phyloP scores from a whole-genome alignment of 2,888 invertebrate species.

The Pseudeuparius sepicola region DNA sequence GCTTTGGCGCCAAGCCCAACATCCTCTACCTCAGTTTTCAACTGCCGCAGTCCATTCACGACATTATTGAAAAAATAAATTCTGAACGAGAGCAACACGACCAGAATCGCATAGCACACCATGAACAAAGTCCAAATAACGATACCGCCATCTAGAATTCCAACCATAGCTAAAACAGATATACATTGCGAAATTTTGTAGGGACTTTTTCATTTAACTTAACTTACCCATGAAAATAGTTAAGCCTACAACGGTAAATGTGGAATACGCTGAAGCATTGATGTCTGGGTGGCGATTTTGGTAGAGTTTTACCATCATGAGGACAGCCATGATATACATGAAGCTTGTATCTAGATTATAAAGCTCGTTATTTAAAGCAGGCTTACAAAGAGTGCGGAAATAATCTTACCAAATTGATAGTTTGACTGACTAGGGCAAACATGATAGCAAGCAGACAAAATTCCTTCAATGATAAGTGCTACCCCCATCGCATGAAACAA shows the following conservation, averaged over 20 bases:
- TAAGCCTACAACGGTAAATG: slow-evolving; percentile 63
- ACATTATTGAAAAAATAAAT: slow-evolving; percentile 36
- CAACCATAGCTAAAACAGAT: slow-evolving; percentile 49
- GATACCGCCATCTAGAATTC: slow-evolving; percentile 53
- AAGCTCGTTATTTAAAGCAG: neutral
- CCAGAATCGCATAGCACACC: slow-evolving; percentile 52
- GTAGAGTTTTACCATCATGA: slow-evolving; percentile 79
- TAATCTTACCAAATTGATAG: slow-evolving; percentile 74
- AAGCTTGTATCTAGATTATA: slow-evolving; percentile 71
- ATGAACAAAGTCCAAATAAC: slow-evolving; percentile 66
- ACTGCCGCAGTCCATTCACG: slow-evolving; percentile 51
- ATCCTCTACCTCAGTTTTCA: slow-evolving; percentile 40
- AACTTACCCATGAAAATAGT: slow-evolving; percentile 58
- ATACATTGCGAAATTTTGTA: slow-evolving; percentile 6
- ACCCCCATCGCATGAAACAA: slow-evolving; percentile 80
- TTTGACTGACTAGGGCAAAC: slow-evolving; percentile 83
- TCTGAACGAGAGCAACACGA: slow-evolving; percentile 38
- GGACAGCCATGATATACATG: slow-evolving; percentile 83
- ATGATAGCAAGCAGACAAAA: slow-evolving; percentile 80
- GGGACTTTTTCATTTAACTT: too few species aligned
- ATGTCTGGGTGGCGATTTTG: slow-evolving; percentile 81
- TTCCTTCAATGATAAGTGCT: slow-evolving; percentile 76
- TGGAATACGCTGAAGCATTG: slow-evolving; percentile 69
- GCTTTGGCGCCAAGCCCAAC: slow-evolving; percentile 21
- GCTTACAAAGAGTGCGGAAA: neutral